Conservation (phyloP, 2,113 vertebrate species). For the Bubalus kerabau region DNA sequence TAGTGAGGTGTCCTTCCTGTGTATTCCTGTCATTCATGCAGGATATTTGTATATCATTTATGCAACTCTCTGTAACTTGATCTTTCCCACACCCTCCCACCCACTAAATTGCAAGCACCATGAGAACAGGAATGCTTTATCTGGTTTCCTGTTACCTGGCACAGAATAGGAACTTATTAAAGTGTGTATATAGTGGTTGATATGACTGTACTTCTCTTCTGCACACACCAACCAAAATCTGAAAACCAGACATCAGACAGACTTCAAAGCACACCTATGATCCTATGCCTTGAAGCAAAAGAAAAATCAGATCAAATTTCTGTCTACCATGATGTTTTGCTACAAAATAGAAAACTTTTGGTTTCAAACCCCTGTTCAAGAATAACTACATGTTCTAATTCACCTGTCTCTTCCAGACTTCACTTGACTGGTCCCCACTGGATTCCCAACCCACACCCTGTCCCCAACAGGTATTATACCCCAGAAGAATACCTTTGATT, state of each 20-base stretch:
- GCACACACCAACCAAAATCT: not conserved
- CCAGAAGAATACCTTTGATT: not conserved
- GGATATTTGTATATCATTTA: not conserved
- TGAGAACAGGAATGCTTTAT: not conserved
- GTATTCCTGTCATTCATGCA: not conserved
- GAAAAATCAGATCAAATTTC: not conserved
- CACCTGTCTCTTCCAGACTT: not conserved
- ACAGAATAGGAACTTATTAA: not conserved
- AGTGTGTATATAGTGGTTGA: not conserved
- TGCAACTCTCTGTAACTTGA: not conserved
- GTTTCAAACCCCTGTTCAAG: not conserved
- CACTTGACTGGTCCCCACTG: not conserved
- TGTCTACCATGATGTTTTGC: not conserved
- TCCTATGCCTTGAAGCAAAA: not conserved
- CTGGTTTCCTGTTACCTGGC: not conserved
- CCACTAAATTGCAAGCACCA: not conserved
- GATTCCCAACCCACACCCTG: not conserved
- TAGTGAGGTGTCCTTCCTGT: not conserved
- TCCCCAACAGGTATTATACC: not conserved
- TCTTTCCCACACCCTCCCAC: not conserved
- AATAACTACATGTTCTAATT: not conserved
- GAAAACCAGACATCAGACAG: not conserved
- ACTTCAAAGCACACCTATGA: not conserved
- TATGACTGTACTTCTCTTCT: not conserved
- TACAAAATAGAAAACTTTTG: not conserved